Evolutionary conservation across 1,140 invertebrate species (phyloP).

Genomic region (Drosophila equinoxialis): DNA sequence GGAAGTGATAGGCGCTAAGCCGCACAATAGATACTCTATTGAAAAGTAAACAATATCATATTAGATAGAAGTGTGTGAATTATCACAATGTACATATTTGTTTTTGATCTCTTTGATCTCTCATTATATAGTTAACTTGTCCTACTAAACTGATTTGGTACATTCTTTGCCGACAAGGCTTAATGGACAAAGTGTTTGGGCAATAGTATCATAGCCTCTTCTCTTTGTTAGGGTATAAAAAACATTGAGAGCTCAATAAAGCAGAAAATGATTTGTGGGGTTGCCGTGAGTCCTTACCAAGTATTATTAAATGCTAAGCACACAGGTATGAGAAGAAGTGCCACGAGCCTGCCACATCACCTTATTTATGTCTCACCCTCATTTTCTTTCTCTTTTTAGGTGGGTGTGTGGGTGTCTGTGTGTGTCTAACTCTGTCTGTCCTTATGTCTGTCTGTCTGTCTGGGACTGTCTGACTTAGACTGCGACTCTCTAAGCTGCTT

Average conservation of each 20-base stretch:
- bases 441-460: constrained; percentile 18
- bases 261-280: constrained; percentile 61
- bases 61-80: too few relatives aligned
- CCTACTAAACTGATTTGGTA: too few relatives aligned
- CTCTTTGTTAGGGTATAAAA: not conserved
- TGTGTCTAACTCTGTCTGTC: constrained; percentile 5
- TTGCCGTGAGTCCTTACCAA: constrained; percentile 37
- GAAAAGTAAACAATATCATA: too few relatives aligned
- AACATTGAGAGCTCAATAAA: constrained; percentile 60
- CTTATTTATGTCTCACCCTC: constrained; percentile 12
- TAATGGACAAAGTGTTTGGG: too few relatives aligned
- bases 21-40: too few relatives aligned
- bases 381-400: constrained; percentile 5
- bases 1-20: constrained; percentile 21
- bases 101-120: too few relatives aligned
- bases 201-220: not conserved
- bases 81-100: too few relatives aligned
- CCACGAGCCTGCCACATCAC: constrained; percentile 16
- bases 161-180: too few relatives aligned
- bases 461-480: constrained; percentile 17
- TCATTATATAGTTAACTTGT: too few relatives aligned
- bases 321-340: constrained; percentile 1
- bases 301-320: constrained; percentile 49
- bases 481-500: constrained; percentile 55
- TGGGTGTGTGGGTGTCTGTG: constrained; percentile 4